Conservation (phyloP, 2,797 vertebrate species). For the Sebastes elongatus region DNA sequence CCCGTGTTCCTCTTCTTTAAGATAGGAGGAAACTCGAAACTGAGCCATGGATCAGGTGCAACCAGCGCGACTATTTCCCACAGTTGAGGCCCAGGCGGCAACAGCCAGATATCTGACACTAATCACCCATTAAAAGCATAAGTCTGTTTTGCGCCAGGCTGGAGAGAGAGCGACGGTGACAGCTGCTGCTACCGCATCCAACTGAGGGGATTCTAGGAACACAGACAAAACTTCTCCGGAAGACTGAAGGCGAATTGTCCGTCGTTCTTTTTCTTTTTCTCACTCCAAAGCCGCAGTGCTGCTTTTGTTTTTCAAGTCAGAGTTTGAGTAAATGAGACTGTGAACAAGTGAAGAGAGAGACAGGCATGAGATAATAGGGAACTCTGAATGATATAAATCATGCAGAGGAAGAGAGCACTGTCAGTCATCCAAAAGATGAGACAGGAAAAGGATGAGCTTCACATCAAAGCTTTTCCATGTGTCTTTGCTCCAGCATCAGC, state of each 20-base stretch:
- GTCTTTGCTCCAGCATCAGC: background rate
- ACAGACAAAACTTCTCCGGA: conserved; percentile 42
- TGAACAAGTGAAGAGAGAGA: background rate
- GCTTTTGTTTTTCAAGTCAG: conserved; percentile 20
- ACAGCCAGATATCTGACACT: conserved; percentile 85
- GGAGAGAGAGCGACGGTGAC: conserved; percentile 68
- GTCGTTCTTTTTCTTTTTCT: conserved; percentile 23
- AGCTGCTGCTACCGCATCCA: conserved; percentile 79
- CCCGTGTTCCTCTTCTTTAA: conserved; percentile 55
- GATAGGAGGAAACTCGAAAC: conserved; percentile 78
- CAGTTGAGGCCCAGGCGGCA: conserved; percentile 71
- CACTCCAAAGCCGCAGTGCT: conserved; percentile 27
- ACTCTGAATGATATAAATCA: conserved; percentile 9
- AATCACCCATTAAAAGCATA: conserved; percentile 85
- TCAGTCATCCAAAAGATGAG: background rate
- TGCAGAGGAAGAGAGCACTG: background rate
- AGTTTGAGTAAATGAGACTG: conserved; percentile 25
- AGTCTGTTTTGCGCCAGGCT: conserved; percentile 67
- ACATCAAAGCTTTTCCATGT: conserved; percentile 3
- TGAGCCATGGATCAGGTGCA: conserved; percentile 80
- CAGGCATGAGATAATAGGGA: background rate
- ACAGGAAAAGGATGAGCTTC: conserved; percentile 12
- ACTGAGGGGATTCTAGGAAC: conserved; percentile 71
- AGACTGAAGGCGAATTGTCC: conserved; percentile 47
- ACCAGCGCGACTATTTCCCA: conserved; percentile 80